Conservation (phyloP, 2,113 vertebrate species). For the Copsychus sechellarum region DNA sequence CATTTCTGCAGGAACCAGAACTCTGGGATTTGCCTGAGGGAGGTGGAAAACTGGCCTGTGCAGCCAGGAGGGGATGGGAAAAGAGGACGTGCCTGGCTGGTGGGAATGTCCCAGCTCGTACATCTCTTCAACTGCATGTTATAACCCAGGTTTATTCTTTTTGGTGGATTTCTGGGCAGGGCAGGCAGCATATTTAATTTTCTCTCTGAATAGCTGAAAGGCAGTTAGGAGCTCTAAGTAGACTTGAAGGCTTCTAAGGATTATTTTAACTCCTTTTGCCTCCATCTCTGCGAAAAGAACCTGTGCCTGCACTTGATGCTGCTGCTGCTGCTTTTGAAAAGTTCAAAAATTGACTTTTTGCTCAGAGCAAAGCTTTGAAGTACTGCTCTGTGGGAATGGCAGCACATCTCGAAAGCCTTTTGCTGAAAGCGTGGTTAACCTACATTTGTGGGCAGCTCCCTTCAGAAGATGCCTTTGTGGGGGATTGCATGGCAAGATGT, state of each 20-base stretch:
- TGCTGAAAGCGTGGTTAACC: not conserved
- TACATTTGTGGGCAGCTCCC: not conserved
- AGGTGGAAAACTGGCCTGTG: constrained; percentile 19
- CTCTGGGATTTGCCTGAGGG: not conserved
- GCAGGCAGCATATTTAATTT: not conserved
- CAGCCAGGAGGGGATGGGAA: constrained; percentile 10
- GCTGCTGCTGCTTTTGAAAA: constrained; percentile 18
- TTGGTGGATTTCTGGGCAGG: constrained; percentile 45
- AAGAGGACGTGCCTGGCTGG: constrained; percentile 1
- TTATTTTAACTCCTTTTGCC: not conserved
- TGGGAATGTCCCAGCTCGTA: constrained; percentile 14
- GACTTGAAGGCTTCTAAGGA: constrained; percentile 31
- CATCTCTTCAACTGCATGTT: not conserved
- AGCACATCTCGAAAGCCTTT: not conserved
- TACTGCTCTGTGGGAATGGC: constrained; percentile 37
- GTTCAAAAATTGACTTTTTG: constrained; percentile 35
- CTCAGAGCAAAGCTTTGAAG: constrained; percentile 57
- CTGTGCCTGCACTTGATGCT: not conserved
- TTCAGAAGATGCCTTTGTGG: not conserved
- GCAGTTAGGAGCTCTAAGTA: constrained; percentile 9
- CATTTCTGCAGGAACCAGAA: not conserved
- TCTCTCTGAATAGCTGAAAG: constrained; percentile 42
- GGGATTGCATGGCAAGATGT: not conserved
- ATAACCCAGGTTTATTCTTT: constrained; percentile 14
- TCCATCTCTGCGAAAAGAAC: not conserved